These are phyloP conservation scores for Ctenopoma multispine DNA, from an alignment of 2,797 vertebrate genomes.

Conservation along the genomic window DNA sequence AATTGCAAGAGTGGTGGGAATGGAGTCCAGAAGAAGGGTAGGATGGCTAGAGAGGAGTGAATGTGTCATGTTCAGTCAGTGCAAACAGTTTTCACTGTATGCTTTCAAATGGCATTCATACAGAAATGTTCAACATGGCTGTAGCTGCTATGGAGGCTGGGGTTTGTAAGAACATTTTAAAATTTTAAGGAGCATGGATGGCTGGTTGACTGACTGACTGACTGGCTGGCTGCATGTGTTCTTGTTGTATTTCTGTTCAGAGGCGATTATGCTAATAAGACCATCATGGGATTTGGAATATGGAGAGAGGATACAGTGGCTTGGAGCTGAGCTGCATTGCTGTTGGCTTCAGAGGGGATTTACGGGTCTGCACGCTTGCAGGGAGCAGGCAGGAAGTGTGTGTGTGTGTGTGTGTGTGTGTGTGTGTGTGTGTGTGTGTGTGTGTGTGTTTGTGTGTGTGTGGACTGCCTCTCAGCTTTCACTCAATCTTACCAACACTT, in stretches of 20 bases:
- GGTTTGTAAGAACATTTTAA: too few relatives aligned
- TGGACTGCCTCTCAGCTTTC: neutral
- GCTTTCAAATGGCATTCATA: too few relatives aligned
- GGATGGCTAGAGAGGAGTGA: too few relatives aligned
- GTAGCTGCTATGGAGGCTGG: too few relatives aligned
- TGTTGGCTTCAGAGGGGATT: slow-evolving; percentile 51
- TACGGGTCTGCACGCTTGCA: slow-evolving; percentile 22
- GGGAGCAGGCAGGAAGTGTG: slow-evolving; percentile 19
- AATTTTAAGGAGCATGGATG: neutral
- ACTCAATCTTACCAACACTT: slow-evolving; percentile 18
- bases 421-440: slow-evolving; percentile 17
- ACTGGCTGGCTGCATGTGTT: slow-evolving; percentile 4
- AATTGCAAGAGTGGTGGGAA: too few relatives aligned
- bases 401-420: slow-evolving; percentile 20
- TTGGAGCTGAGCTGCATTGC: slow-evolving; percentile 48
- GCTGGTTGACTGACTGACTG: slow-evolving; percentile 3
- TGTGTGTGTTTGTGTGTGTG: slow-evolving; percentile 23
- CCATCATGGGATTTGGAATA: slow-evolving; percentile 55
- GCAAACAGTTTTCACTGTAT: too few relatives aligned
- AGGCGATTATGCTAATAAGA: slow-evolving; percentile 64
- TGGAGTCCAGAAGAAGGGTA: too few relatives aligned
- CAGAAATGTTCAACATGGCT: too few relatives aligned
- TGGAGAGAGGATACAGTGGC: slow-evolving; percentile 41
- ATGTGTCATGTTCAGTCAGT: too few relatives aligned
- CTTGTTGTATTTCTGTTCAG: slow-evolving; percentile 48